A percentile compares a stretch with the other conserved stretches of the same genome.
Evolutionary conservation across 2,797 vertebrate species (phyloP).

Genomic region (Pempheris klunzingeri): DNA sequence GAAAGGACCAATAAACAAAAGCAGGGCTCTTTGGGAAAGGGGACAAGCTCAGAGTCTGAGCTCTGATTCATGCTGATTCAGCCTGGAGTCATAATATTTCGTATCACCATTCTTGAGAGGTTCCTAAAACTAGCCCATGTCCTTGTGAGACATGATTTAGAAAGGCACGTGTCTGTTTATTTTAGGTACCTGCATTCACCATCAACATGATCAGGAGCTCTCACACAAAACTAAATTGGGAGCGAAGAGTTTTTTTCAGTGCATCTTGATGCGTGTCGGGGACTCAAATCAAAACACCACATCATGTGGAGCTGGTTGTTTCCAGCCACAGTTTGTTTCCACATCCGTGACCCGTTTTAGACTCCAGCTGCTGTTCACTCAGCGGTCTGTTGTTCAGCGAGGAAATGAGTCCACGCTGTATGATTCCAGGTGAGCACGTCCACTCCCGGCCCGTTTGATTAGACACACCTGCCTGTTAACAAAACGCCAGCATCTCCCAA

Average conservation of each 20-base stretch:
- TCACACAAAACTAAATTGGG: too few species aligned
- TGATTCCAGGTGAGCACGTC: conserved; percentile 8
- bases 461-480: conserved; percentile 18
- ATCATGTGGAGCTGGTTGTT: not conserved
- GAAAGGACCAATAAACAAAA: conserved; percentile 4
- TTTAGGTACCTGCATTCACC: too few species aligned
- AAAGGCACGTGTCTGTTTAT: too few species aligned
- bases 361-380: conserved; percentile 14
- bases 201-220: too few species aligned
- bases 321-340: not conserved
- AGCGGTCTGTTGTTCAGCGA: conserved; percentile 11
- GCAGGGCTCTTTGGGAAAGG: not conserved
- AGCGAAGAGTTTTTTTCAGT: not conserved
- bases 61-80: not conserved
- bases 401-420: not conserved
- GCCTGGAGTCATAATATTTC: not conserved
- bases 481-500: not conserved
- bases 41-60: not conserved
- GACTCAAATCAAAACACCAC: not conserved
- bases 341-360: conserved; percentile 25
- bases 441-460: conserved; percentile 6
- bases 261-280: not conserved
- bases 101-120: not conserved
- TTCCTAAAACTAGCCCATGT: not conserved
- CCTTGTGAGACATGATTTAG: too few species aligned